Base-by-base conservation (phyloP, 1,140 invertebrate genomes). In the Bombus soroeensis region DNA sequence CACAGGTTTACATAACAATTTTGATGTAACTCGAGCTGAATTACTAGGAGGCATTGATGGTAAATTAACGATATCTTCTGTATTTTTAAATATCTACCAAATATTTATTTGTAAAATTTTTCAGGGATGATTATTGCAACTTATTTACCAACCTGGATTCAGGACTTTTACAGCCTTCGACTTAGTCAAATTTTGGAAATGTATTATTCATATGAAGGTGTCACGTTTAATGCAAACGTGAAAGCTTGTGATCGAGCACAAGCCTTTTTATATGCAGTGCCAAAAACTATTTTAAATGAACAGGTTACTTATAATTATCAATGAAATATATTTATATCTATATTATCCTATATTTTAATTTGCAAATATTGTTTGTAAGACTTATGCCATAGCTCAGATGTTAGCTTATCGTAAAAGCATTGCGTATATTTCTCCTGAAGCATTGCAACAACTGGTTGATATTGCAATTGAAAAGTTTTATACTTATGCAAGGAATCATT, bases 181-280 rank as follows among this genome's bases (percentile, higher is more conserved):
- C 93, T 97, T 6, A 97, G 97, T 5, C 97, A 97, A 94, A 91
- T 97, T 34, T 92, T 97, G 12, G 96, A 97, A 70, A 97, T 97
- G 96, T 97, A 97, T 91, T 97, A 97, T 92, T 97, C 97, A 0
- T 94, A 96, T 74, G 95, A 95, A 85, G 97, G 97, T 5, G 93
- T 97, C 18, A 94, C 95, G 6, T 96, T 96, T 84, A 95, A 97
- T 57, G 88, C 94, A 0, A 93, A 92, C 15, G 94, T 96, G 3
- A 95, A 94, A 87, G 96, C 96, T 2, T 97, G 97, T 80, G 95
- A 96, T 78, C 94, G 97, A 83, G 94, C 92, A 34, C 90, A 92
- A 15, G 92, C 95, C 59, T 96, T 97, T 85, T 87, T 91, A 5
- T 77, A 90, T 18, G 57, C 88, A 28, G 77, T 89, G 0, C 87